Conservation (phyloP, 2,113 vertebrate species). For the Acinonyx jubatus region DNA sequence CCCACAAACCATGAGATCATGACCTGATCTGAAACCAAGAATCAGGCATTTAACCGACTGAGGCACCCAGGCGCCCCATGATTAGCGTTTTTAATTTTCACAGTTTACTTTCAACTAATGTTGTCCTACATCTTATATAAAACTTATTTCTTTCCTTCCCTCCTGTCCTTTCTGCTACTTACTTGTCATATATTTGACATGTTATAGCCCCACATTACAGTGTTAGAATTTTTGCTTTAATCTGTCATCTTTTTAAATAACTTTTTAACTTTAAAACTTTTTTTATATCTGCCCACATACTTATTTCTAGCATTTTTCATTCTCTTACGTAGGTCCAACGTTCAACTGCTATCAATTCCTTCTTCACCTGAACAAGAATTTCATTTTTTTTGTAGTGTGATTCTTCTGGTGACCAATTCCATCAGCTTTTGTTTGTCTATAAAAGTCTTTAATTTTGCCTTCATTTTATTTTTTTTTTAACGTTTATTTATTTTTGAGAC, state of each 20-base stretch:
- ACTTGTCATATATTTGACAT: neutral
- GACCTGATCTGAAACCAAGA: too few relatives aligned
- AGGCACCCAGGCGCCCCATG: too few relatives aligned
- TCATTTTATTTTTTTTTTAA: neutral
- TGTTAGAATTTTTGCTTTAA: neutral
- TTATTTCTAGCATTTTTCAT: neutral
- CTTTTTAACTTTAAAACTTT: neutral
- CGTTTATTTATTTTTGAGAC: too few relatives aligned
- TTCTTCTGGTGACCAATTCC: neutral
- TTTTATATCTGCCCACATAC: neutral
- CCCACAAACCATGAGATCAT: too few relatives aligned
- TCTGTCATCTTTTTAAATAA: neutral
- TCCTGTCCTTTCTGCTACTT: neutral
- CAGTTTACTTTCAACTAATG: neutral
- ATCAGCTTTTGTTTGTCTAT: neutral
- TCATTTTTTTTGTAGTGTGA: neutral
- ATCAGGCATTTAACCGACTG: too few relatives aligned
- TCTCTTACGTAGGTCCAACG: neutral
- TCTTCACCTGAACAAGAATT: neutral
- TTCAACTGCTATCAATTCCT: neutral
- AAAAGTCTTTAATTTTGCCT: slow-evolving; percentile 5
- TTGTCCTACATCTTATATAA: neutral
- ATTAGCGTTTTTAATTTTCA: neutral
- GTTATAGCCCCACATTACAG: neutral
- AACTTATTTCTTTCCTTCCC: neutral